These are phyloP conservation scores for Drosophila kikkawai DNA, from an alignment of 1,140 invertebrate species.

Conservation along the genomic window DNA sequence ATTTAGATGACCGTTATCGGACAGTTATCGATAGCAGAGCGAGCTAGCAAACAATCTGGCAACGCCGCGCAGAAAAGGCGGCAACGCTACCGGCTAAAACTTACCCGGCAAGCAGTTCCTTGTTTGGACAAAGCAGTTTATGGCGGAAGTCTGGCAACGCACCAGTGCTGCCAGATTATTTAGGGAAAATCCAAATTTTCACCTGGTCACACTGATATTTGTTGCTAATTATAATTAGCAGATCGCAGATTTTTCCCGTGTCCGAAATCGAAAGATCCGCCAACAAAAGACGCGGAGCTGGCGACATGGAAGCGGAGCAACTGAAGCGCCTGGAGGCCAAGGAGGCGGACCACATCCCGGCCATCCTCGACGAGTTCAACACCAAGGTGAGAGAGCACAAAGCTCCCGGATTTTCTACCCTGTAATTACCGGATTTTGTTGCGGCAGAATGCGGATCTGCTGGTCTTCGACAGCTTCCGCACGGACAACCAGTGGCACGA, in stretches of 20 bases:
- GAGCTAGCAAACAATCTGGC: background rate
- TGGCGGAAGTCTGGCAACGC: no score
- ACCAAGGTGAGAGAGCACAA: constrained; percentile 54
- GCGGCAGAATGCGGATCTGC: constrained; percentile 85
- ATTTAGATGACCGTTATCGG: background rate
- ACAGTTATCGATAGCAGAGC: background rate
- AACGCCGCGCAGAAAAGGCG: background rate
- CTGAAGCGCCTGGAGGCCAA: constrained; percentile 70
- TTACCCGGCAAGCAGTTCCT: no score
- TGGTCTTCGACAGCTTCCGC: constrained; percentile 86
- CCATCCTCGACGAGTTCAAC: constrained; percentile 73
- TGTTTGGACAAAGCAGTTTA: no score
- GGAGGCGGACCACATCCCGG: constrained; percentile 58
- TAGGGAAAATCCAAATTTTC: no score
- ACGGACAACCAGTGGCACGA: constrained; percentile 85
- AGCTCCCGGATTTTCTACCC: background rate
- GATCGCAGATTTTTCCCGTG: no score
- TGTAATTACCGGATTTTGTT: constrained; percentile 9
- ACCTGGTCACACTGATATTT: no score
- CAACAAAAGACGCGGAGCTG: constrained; percentile 18
- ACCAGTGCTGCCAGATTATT: no score
- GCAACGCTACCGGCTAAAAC: no score
- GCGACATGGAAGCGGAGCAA: constrained; percentile 73
- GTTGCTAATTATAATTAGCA: no score
- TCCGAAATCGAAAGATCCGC: background rate